Evolutionary conservation across 2,888 invertebrate genomes (phyloP).

Genomic region (Chesias legatella): DNA sequence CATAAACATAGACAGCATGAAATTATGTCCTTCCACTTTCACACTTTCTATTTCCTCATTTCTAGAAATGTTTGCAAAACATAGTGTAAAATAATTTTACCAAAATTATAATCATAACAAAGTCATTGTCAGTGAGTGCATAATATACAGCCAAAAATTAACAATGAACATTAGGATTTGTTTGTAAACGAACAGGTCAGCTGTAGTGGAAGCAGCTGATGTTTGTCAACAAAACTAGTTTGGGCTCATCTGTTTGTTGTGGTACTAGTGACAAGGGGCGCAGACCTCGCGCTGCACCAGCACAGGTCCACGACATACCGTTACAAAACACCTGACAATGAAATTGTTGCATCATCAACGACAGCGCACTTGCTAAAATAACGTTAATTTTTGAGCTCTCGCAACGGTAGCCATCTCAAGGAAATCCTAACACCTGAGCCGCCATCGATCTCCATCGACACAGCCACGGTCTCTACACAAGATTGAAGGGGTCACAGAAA

Average conservation of each 20-base stretch:
- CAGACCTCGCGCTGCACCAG: slow-evolving; percentile 14
- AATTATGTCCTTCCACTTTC: neutral
- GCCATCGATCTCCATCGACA: neutral
- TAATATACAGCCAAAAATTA: neutral
- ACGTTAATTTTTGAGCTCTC: slow-evolving; percentile 48
- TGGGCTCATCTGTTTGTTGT: slow-evolving; percentile 41
- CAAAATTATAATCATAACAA: neutral
- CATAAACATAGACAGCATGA: neutral
- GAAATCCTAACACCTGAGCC: slow-evolving; percentile 13
- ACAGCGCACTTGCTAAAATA: slow-evolving; percentile 35
- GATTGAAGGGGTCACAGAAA: neutral
- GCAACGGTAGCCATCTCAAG: slow-evolving; percentile 31
- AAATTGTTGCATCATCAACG: slow-evolving; percentile 70
- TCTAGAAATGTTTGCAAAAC: neutral
- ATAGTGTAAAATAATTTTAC: too few relatives aligned
- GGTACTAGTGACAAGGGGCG: neutral
- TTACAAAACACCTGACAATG: slow-evolving; percentile 67
- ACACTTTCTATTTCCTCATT: slow-evolving; percentile 2
- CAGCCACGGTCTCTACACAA: slow-evolving; percentile 3
- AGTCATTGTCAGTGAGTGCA: neutral
- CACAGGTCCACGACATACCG: slow-evolving; percentile 32
- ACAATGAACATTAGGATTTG: neutral
- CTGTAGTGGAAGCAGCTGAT: slow-evolving; percentile 26
- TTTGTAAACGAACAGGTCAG: slow-evolving; percentile 20
- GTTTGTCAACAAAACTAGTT: slow-evolving; percentile 27